Percentiles rank a stretch among this genome's conserved stretches.
Conservation (phyloP, 2,888 invertebrate species). For the Molanna angustata region DNA sequence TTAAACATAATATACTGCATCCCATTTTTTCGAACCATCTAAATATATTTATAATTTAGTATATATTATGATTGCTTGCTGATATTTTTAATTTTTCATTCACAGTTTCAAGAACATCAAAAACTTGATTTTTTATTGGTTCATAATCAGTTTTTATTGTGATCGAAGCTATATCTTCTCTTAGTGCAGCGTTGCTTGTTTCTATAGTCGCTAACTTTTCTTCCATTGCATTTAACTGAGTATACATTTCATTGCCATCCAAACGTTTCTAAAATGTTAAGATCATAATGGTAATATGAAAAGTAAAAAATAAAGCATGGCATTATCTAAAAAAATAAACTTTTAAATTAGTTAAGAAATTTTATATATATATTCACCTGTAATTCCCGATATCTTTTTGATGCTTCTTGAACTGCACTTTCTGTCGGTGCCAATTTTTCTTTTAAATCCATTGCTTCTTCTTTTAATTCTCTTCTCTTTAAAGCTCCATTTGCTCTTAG, state of each 20-base stretch:
- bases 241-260: slow-evolving; percentile 68
- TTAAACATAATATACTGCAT: too few species aligned
- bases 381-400: slow-evolving; percentile 52
- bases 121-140: slow-evolving; percentile 58
- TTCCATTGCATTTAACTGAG: slow-evolving; percentile 66
- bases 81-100: slow-evolving; percentile 51
- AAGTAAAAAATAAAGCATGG: background rate
- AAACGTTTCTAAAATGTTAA: slow-evolving; percentile 56
- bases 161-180: slow-evolving; percentile 66
- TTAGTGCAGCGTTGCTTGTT: slow-evolving; percentile 63
- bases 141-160: slow-evolving; percentile 66
- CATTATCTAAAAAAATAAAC: background rate
- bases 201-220: slow-evolving; percentile 66
- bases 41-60: slow-evolving; percentile 10
- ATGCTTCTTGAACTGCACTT: slow-evolving; percentile 50
- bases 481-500: slow-evolving; percentile 55
- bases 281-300: slow-evolving; percentile 4
- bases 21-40: too few species aligned
- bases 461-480: slow-evolving; percentile 53
- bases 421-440: slow-evolving; percentile 50
- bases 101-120: slow-evolving; percentile 53
- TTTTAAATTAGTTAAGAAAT: background rate
- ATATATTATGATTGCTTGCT: slow-evolving; percentile 21
- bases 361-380: slow-evolving; percentile 40
- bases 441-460: slow-evolving; percentile 50